Evolutionary conservation across 2,888 invertebrate genomes (phyloP).

Genomic region (Drosophila mercatorum): DNA sequence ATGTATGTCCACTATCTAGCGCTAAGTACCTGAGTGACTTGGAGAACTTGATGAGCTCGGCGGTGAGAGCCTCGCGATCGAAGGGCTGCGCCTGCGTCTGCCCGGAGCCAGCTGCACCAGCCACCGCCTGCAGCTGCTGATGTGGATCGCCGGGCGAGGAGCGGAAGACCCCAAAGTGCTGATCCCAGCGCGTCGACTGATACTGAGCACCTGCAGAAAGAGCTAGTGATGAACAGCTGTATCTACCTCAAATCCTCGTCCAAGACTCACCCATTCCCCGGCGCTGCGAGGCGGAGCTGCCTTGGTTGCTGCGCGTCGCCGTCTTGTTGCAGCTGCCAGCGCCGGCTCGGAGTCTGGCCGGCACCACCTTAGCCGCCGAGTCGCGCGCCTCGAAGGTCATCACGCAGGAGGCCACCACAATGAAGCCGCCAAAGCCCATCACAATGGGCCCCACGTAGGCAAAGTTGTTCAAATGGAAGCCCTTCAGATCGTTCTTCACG

Average conservation of each 20-base stretch:
- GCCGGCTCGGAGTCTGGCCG: constrained; percentile 88
- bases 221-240: too few relatives aligned
- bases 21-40: constrained; percentile 80
- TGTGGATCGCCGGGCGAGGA: constrained; percentile 86
- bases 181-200: constrained; percentile 86
- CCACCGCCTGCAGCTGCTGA: constrained; percentile 83
- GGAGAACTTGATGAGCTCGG: constrained; percentile 85
- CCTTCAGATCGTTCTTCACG: constrained; percentile 92
- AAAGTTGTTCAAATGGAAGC: constrained; percentile 94
- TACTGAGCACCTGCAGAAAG: constrained; percentile 71
- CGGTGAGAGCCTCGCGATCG: constrained; percentile 85
- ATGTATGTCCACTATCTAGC: background rate
- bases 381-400: constrained; percentile 99
- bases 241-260: background rate
- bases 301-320: constrained; percentile 81
- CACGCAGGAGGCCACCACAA: constrained; percentile 98
- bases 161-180: constrained; percentile 89
- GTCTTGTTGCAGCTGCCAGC: constrained; percentile 82
- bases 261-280: constrained; percentile 80
- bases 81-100: constrained; percentile 82
- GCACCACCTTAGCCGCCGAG: constrained; percentile 95
- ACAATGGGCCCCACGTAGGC: constrained; percentile 98
- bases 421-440: constrained; percentile 98
- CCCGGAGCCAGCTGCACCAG: constrained; percentile 68
- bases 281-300: constrained; percentile 82